Percentiles rank a stretch among this genome's conserved stretches.
Conservation (phyloP, 2,797 vertebrate species). For the Heliangelus exortis region DNA sequence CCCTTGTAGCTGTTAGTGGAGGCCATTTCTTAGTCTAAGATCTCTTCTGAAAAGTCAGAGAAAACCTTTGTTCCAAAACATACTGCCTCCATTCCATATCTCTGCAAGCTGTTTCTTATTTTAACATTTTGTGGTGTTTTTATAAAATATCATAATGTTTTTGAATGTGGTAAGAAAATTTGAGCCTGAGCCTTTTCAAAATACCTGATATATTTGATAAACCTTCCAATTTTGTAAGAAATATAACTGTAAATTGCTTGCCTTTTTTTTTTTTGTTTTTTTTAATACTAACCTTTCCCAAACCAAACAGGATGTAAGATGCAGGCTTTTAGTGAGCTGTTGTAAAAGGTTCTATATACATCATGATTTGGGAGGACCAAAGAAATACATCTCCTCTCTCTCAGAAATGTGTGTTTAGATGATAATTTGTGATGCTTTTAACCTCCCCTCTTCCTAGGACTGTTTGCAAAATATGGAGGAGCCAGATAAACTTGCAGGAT, state of each 20-base stretch:
- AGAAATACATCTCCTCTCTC: neutral
- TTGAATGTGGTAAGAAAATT: neutral
- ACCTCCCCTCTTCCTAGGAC: neutral
- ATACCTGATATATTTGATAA: neutral
- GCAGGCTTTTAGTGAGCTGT: neutral
- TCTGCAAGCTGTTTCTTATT: neutral
- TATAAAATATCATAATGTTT: neutral
- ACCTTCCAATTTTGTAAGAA: neutral
- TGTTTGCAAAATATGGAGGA: constrained; percentile 27
- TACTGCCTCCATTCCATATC: neutral
- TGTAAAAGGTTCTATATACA: neutral
- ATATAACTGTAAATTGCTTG: neutral
- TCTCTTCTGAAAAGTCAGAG: neutral
- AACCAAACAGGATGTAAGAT: neutral
- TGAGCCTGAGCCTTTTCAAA: neutral
- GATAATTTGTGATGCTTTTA: constrained; percentile 8
- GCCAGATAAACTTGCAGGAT: constrained; percentile 35
- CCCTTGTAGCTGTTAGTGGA: neutral
- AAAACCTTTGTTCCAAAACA: neutral
- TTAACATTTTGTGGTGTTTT: neutral
- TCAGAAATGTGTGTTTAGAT: neutral
- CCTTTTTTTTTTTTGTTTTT: neutral
- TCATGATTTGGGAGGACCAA: neutral
- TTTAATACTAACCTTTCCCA: neutral
- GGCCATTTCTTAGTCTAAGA: neutral